Conservation (phyloP, 2,113 vertebrate genomes). For the Chlamydotis undulata region DNA sequence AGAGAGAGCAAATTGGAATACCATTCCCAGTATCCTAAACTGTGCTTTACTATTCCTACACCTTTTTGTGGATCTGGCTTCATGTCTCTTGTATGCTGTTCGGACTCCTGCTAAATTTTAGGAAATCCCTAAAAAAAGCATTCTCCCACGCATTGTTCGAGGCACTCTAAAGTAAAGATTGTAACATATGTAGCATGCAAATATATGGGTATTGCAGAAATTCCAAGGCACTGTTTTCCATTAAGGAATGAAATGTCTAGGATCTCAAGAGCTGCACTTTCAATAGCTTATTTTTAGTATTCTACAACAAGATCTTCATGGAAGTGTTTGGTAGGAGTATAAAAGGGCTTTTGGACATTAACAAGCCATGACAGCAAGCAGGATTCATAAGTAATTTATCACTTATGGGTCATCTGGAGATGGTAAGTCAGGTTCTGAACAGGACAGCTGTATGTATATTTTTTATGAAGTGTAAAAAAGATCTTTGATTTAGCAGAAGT, state of each 20-base stretch:
- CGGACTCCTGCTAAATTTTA: neutral
- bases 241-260: constrained; percentile 14
- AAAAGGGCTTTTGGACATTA: constrained; percentile 27
- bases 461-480: constrained; percentile 22
- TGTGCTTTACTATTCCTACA: neutral
- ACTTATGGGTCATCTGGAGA: constrained; percentile 39
- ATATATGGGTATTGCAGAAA: neutral
- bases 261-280: neutral
- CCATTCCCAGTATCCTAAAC: neutral
- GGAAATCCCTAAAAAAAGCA: neutral
- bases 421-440: constrained; percentile 22
- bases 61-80: neutral
- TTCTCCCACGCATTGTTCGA: neutral
- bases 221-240: neutral
- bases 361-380: constrained; percentile 57
- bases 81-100: neutral
- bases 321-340: constrained; percentile 3
- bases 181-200: neutral
- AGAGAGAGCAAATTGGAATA: neutral
- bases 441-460: neutral
- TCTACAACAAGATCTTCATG: neutral
- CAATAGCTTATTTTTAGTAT: neutral
- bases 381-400: constrained; percentile 53
- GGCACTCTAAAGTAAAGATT: neutral
- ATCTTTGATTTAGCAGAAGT: neutral